Evolutionary conservation across 64 coral and sea anemone species (phyloP), one percentile per base, ranked within the genome.

Genomic region (Actinia equina): DNA sequence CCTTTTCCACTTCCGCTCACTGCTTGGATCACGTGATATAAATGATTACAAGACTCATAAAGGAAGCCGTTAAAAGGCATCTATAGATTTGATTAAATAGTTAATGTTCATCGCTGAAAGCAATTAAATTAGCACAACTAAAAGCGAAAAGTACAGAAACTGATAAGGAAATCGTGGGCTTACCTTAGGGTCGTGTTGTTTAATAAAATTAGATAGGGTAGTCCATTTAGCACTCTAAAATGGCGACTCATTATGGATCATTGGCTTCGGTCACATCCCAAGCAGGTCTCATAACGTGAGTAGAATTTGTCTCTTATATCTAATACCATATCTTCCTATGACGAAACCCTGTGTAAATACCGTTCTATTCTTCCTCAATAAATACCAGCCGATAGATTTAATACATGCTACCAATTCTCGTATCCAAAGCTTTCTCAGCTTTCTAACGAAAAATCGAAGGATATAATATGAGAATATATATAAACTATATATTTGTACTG

Each of bases 161-260:
- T 0, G 22, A 74, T 27, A 26, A 27, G 26, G 3, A 15, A 30
- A 2, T 37, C 30, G 30, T 13, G 2, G 25, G 12, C 25, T 74
- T 74, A 9, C n/a, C 10, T n/a, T 74, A n/a, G 62, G 5, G 15
- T 30, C 5, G 13, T 0, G 14, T 9, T 41, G 69, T 30, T 14
- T 41, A 74, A 11, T 26, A 30, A 74, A 8, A 74, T 30, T 30
- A 8, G 46, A 49, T 49, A n/a, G n/a, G n/a, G n/a, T n/a, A 49
- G 46, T 49, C 46, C 0, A 37, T 37, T 37, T 37, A 37, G 30
- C 30, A 37, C 30, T 37, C 30, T 2, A 30, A 74, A 74, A 74
- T 74, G 69, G n/a, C 69, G 69, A 74, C 12, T 74, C 69, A 74
- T 14, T 74, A 74, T 74, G 69, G 69, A 74, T 74, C 69, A 74